phyloP scores from a whole-genome alignment of 2,888 invertebrate genomes.

The Cephus nigrinus region DNA sequence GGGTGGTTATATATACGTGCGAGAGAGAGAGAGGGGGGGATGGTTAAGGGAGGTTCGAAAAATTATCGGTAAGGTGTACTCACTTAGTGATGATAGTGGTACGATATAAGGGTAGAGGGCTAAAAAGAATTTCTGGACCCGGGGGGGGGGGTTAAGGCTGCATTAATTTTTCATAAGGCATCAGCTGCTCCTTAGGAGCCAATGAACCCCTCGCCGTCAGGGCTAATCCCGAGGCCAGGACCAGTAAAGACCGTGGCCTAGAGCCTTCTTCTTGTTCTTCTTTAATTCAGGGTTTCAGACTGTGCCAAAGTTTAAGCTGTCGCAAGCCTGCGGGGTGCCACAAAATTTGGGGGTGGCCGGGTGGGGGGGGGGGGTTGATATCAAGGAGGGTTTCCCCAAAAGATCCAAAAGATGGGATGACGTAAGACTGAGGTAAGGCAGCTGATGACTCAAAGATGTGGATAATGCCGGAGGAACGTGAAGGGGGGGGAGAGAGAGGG shows the following conservation, averaged over 20 bases:
- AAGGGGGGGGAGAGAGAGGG: not conserved
- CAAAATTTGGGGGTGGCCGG: not conserved
- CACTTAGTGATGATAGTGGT: not conserved
- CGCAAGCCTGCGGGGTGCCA: not conserved
- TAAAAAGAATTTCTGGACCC: not conserved
- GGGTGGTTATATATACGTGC: not conserved
- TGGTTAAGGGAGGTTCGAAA: not conserved
- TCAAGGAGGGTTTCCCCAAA: not conserved
- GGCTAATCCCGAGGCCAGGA: not conserved
- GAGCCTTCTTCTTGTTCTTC: not conserved
- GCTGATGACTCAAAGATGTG: not conserved
- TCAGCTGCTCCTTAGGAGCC: not conserved
- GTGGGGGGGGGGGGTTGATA: not conserved
- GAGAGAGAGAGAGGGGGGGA: too few species aligned
- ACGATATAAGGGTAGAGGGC: not conserved
- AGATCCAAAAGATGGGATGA: not conserved
- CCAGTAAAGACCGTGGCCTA: not conserved
- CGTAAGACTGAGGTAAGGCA: not conserved
- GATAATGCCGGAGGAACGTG: not conserved
- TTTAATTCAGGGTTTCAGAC: not conserved
- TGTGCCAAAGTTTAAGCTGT: constrained; percentile 9
- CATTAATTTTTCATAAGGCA: constrained; percentile 1
- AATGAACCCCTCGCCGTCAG: not conserved
- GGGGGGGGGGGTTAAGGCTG: not conserved
- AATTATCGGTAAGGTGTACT: not conserved